A percentile compares a stretch with the other conserved stretches of the same genome.
These are phyloP conservation scores for Rhodeus uyekii DNA, from an alignment of 2,797 vertebrate genomes.

Conservation along the genomic window DNA sequence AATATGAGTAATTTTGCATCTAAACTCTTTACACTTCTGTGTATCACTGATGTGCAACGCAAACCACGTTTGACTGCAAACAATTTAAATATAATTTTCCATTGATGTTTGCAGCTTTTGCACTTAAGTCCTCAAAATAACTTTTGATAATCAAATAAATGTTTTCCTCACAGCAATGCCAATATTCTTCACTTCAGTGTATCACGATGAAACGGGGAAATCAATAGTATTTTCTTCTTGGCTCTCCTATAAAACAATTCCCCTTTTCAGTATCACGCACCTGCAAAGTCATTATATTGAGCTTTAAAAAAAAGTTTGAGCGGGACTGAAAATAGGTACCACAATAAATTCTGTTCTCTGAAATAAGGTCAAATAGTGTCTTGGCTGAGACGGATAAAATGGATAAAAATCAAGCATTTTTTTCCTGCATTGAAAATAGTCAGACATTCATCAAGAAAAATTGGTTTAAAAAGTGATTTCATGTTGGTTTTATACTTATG, in stretches of 20 bases:
- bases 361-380: background rate
- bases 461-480: background rate
- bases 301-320: background rate
- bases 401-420: background rate
- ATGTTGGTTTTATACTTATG: background rate
- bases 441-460: background rate
- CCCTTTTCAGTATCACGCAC: conserved; percentile 4
- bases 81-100: background rate
- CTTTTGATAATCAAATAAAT: conserved; percentile 44
- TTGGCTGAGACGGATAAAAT: too few species aligned
- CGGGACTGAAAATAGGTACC: background rate
- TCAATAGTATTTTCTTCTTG: conserved; percentile 42
- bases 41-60: background rate
- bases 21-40: background rate
- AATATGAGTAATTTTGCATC: background rate
- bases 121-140: conserved; percentile 20
- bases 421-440: background rate
- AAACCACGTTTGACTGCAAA: background rate
- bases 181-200: conserved; percentile 49
- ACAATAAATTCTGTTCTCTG: background rate
- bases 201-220: conserved; percentile 39
- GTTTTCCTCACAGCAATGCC: background rate
- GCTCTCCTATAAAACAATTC: conserved; percentile 30
- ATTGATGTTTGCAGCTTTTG: background rate
- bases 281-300: conserved; percentile 51